phyloP scores from a whole-genome alignment of 2,113 vertebrate genomes.

The Esox niger region DNA sequence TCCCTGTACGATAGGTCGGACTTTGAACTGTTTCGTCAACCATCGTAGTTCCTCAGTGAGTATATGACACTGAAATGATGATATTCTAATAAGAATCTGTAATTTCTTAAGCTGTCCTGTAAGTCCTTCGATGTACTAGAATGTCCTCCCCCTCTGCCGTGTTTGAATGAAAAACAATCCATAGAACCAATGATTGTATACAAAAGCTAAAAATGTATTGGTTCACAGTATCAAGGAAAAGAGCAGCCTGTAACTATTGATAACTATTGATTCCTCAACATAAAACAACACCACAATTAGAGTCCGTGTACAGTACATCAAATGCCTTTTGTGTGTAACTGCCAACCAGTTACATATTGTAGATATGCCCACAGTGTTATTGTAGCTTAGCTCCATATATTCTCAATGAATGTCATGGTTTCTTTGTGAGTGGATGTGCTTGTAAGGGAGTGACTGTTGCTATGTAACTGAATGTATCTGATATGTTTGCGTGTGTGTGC shows the following conservation, averaged over 20 bases:
- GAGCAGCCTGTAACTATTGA: conserved; percentile 3
- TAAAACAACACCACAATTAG: conserved; percentile 62
- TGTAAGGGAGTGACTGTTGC: conserved; percentile 47
- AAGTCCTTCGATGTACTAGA: conserved; percentile 29
- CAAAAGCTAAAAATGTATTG: conserved; percentile 5
- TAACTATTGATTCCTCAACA: conserved; percentile 42
- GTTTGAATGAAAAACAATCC: conserved; percentile 54
- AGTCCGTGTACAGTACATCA: conserved; percentile 48
- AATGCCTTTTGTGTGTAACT: conserved; percentile 64
- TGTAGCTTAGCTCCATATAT: conserved; percentile 70
- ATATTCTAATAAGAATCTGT: not conserved
- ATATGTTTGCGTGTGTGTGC: conserved; percentile 16
- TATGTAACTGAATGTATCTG: not conserved
- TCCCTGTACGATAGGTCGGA: conserved; percentile 16
- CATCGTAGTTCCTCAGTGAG: not conserved
- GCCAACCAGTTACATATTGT: conserved; percentile 72
- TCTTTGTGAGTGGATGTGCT: conserved; percentile 48
- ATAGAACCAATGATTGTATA: conserved; percentile 60
- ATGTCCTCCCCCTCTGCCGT: conserved; percentile 35
- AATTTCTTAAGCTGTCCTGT: conserved; percentile 33
- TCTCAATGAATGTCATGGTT: conserved; percentile 28
- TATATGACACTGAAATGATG: not conserved
- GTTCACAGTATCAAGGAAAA: conserved; percentile 16
- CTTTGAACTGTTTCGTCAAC: not conserved
- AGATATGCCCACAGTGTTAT: conserved; percentile 78